Conservation (phyloP, 2,797 vertebrate genomes). For the Hipposideros larvatus region DNA sequence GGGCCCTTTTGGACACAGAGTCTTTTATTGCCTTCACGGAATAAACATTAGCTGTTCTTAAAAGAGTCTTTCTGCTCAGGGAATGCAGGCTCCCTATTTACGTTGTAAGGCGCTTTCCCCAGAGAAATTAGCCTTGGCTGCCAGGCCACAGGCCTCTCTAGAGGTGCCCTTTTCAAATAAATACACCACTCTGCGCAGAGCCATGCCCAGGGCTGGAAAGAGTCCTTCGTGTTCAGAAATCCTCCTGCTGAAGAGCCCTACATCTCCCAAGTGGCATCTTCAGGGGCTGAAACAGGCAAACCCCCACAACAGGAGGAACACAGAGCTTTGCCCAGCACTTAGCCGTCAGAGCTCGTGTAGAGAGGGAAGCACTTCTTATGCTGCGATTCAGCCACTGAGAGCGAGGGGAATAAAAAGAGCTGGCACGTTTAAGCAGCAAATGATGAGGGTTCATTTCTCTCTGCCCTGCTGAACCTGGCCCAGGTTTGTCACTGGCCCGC, state of each 20-base stretch:
- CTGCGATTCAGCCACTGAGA: neutral
- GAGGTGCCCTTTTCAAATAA: constrained; percentile 34
- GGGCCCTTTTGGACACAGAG: neutral
- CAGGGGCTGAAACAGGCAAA: neutral
- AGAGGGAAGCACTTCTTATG: neutral
- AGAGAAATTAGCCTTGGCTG: neutral
- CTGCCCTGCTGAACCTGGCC: neutral
- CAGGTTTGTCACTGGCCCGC: no score
- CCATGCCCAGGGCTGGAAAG: neutral
- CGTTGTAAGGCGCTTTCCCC: neutral
- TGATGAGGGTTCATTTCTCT: no score
- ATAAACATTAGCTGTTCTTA: neutral
- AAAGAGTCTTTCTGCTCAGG: neutral
- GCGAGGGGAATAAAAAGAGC: neutral
- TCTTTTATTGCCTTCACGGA: neutral
- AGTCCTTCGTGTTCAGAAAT: neutral
- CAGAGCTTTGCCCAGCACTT: neutral
- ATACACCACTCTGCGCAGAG: neutral
- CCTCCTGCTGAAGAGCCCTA: neutral
- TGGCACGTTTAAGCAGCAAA: neutral
- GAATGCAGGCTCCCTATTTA: neutral
- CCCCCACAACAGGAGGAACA: neutral
- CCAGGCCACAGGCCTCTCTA: neutral
- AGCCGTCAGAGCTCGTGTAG: neutral
- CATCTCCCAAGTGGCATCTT: neutral